phyloP scores from a whole-genome alignment of 1,140 invertebrate species.

The Bombus fervidus region DNA sequence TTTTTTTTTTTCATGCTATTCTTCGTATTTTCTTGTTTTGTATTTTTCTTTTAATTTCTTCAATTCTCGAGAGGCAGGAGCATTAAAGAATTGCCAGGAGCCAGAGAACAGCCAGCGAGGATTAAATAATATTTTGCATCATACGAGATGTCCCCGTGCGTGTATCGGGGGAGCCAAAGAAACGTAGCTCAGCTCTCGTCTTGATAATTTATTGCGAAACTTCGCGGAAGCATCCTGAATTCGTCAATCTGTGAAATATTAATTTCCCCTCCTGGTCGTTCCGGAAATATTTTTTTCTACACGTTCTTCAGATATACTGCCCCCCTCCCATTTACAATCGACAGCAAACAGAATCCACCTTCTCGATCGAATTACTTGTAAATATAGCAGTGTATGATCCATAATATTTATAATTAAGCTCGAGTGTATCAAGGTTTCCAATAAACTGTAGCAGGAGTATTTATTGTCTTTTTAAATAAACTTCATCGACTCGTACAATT shows the following conservation, averaged over 20 bases:
- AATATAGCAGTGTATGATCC: constrained; percentile 73
- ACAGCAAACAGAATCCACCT: constrained; percentile 68
- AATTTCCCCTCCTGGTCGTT: constrained; percentile 81
- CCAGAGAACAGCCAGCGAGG: constrained; percentile 76
- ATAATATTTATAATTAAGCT: constrained; percentile 70
- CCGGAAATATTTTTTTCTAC: background rate
- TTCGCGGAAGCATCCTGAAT: constrained; percentile 16
- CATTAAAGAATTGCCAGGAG: constrained; percentile 39
- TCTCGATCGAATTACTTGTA: constrained; percentile 75
- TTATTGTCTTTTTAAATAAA: background rate
- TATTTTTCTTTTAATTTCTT: background rate
- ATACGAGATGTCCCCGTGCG: constrained; percentile 34
- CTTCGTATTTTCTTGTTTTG: background rate
- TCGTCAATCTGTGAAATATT: constrained; percentile 73
- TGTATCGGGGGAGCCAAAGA: constrained; percentile 55
- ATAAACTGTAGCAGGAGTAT: constrained; percentile 65
- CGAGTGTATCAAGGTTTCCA: constrained; percentile 71
- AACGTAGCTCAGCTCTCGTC: constrained; percentile 46
- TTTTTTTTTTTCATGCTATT: constrained; percentile 5
- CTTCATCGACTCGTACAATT: background rate
- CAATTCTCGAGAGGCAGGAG: constrained; percentile 46
- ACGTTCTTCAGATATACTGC: background rate
- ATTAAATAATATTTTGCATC: constrained; percentile 81
- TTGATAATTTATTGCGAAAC: constrained; percentile 57
- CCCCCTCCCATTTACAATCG: constrained; percentile 19